phyloP scores from a whole-genome alignment of 2,797 vertebrate genomes.

The Amazonetta brasiliensis region DNA sequence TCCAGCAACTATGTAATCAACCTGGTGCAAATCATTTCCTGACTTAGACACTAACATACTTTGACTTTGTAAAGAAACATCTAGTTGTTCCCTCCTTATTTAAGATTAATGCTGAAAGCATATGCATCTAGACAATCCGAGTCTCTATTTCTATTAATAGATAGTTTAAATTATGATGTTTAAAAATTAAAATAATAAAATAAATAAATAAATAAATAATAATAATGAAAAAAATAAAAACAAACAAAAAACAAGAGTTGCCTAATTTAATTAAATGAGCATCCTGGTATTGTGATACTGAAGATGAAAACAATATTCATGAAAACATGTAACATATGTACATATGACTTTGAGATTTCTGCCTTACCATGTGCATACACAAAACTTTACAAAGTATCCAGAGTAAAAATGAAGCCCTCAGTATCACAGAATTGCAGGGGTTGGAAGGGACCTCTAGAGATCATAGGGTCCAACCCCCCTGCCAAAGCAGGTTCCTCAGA shows the following conservation, averaged over 20 bases:
- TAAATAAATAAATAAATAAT: no score
- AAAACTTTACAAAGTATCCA: background rate
- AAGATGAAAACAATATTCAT: background rate
- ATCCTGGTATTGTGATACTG: background rate
- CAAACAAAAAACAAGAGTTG: background rate
- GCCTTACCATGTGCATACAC: fast-evolving
- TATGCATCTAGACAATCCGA: background rate
- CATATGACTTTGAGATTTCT: background rate
- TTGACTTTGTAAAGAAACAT: background rate
- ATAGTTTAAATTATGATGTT: background rate
- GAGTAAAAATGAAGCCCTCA: background rate
- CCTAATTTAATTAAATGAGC: background rate
- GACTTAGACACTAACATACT: fast-evolving
- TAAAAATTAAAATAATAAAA: background rate
- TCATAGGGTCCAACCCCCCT: no score
- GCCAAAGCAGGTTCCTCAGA: no score
- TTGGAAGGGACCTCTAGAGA: no score
- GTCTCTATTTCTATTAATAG: background rate
- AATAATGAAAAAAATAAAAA: background rate
- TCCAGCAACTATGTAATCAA: background rate
- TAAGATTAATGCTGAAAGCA: fast-evolving
- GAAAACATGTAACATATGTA: background rate
- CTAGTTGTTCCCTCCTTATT: background rate
- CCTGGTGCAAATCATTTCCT: background rate
- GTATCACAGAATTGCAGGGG: background rate